Evolutionary conservation across 1,140 invertebrate genomes (phyloP).

Genomic region (Heliconius congener): DNA sequence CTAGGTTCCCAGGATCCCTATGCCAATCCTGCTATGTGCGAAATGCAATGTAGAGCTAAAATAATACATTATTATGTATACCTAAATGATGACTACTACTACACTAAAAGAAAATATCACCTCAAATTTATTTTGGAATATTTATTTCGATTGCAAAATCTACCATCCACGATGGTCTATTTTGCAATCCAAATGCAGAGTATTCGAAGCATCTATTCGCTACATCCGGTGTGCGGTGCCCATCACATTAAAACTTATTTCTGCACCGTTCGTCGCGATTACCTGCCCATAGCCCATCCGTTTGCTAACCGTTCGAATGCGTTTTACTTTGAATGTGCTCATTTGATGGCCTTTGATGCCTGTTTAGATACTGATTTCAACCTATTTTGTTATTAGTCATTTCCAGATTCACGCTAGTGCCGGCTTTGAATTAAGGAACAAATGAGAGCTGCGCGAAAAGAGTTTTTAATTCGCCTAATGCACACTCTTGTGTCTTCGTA

Average conservation of each 20-base stretch:
- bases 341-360: constrained; percentile 64
- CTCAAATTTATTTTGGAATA: not conserved
- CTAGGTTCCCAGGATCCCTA: no score
- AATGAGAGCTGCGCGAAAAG: constrained; percentile 61
- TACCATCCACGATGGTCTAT: constrained; percentile 19
- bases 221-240: constrained; percentile 17
- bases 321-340: constrained; percentile 66
- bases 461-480: constrained; percentile 79
- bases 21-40: no score
- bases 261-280: constrained; percentile 59
- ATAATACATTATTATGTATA: not conserved
- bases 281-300: constrained; percentile 48
- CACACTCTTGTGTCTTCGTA: constrained; percentile 60
- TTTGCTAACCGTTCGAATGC: constrained; percentile 56
- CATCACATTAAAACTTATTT: constrained; percentile 59
- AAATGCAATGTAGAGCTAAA: no score
- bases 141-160: not conserved
- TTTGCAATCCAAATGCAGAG: constrained; percentile 19
- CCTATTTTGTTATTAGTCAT: constrained; percentile 59
- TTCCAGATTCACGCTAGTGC: constrained; percentile 49
- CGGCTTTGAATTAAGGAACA: constrained; percentile 63
- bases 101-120: not conserved
- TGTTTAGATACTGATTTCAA: constrained; percentile 68
- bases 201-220: constrained; percentile 28
- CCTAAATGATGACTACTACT: not conserved